These are phyloP conservation scores for Miltochrista miniata DNA, from an alignment of 2,888 invertebrate species.

Conservation along the genomic window DNA sequence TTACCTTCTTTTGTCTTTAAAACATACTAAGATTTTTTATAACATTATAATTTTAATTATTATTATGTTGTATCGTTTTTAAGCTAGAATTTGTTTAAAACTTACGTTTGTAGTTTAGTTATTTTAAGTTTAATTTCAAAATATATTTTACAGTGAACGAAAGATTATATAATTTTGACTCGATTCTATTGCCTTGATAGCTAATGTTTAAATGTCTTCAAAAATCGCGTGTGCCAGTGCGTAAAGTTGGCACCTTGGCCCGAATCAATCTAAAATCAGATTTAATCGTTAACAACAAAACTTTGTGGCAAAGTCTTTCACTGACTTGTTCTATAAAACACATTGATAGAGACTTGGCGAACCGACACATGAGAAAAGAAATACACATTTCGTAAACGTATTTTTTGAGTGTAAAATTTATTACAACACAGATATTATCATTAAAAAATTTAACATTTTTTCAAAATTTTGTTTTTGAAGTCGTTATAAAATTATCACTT, in stretches of 20 bases:
- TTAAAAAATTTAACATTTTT: background rate
- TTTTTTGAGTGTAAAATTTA: background rate
- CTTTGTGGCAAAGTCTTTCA: constrained; percentile 36
- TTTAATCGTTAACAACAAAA: constrained; percentile 50
- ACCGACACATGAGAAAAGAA: no score
- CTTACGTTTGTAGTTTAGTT: no score
- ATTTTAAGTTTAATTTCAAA: background rate
- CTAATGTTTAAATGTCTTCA: constrained; percentile 14
- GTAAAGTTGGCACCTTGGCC: constrained; percentile 37
- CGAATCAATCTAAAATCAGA: constrained; percentile 52
- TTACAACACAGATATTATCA: background rate
- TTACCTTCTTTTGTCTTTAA: no score
- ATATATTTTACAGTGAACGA: background rate
- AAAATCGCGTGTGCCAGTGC: constrained; percentile 28
- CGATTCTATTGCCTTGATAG: no score
- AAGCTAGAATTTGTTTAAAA: no score
- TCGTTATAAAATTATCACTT: background rate
- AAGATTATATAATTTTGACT: no score
- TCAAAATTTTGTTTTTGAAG: background rate
- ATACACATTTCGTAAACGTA: no score
- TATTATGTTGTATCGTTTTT: no score
- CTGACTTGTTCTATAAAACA: constrained; percentile 5
- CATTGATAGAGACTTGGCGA: no score
- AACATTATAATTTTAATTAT: no score
- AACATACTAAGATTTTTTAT: no score